These are phyloP conservation scores for Hemibagrus wyckioides DNA, from an alignment of 2,113 vertebrate genomes.

Conservation along the genomic window DNA sequence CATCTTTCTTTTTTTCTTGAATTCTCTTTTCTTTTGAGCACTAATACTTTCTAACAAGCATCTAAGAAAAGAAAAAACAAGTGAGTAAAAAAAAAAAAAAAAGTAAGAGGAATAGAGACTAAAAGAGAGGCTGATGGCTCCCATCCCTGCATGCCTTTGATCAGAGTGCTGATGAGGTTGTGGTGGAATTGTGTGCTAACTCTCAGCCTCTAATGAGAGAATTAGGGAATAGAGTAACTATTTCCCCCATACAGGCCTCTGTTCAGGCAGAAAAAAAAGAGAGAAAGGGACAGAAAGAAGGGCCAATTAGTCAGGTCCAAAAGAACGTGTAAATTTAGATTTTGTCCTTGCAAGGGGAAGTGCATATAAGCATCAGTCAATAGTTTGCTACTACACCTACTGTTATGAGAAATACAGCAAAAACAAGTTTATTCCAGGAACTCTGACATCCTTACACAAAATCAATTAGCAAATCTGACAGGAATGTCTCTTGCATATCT, in stretches of 20 bases:
- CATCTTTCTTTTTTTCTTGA: slow-evolving; percentile 55
- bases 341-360: slow-evolving; percentile 78
- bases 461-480: background rate
- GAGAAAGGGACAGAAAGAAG: slow-evolving; percentile 30
- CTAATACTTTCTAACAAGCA: slow-evolving; percentile 37
- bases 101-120: slow-evolving; percentile 43
- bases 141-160: slow-evolving; percentile 83
- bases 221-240: slow-evolving; percentile 87
- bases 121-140: slow-evolving; percentile 64
- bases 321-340: slow-evolving; percentile 83
- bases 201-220: slow-evolving; percentile 90
- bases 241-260: slow-evolving; percentile 82
- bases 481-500: background rate
- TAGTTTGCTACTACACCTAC: background rate
- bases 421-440: background rate
- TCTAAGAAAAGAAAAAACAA: slow-evolving; percentile 19
- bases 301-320: slow-evolving; percentile 84
- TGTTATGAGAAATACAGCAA: background rate
- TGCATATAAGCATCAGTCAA: background rate
- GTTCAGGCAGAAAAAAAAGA: slow-evolving; percentile 70
- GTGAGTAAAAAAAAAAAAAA: slow-evolving; percentile 49
- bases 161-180: slow-evolving; percentile 85
- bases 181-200: slow-evolving; percentile 76
- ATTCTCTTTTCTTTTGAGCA: slow-evolving; percentile 38
- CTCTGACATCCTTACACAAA: background rate